Base-by-base conservation (phyloP, 2,888 invertebrate genomes). In the Andrena flavipes region DNA sequence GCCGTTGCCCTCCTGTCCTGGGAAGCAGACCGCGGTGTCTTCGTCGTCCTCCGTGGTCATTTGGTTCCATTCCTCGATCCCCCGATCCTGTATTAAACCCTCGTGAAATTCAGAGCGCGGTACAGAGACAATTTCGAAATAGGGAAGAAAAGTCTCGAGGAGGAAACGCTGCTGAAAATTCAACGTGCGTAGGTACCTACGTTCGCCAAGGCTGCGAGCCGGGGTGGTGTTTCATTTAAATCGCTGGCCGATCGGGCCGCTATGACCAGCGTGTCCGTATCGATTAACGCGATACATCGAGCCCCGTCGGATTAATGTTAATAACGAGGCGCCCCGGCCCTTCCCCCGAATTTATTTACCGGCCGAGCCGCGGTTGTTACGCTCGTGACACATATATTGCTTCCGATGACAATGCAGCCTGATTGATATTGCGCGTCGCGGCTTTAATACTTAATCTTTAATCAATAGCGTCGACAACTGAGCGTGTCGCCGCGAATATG, bases 401-500 rank as follows among this genome's bases (percentile, higher is more conserved):
- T 26, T 56, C 29, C 70, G 80, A 74, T 76, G 84, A 84, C 83
- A 83, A 83, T 76, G 84, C 67, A 30, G 67, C 70, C 84, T 83
- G 84, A 84, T 84, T 84, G 84, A 84, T 84, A 80, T 83, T 84
- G 80, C 84, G 76, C 84, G 80, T 80, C 75, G 76, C 76, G 80
- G 84, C 76, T 84, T 83, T 84, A 84, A 83, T 84, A 80, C 80
- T 84, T 84, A 80, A 84, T 84, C 84, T 84, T 84, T 84, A 76
- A 83, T 84, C 84, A 80, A 84, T 84, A 83, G 62, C 71, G 73
- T 48, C 75, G 78, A 60, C 73, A 74, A 76, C 76, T 67, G 76
- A 48, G 35, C 81, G 68, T 16, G 35, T 42, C 65, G 13, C 42
- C 63, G 33, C 33, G 62, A 42, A 42, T 42, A 42, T 42, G 33